Base-by-base conservation (phyloP, 2,113 vertebrate genomes). In the Pyrgilauda ruficollis region DNA sequence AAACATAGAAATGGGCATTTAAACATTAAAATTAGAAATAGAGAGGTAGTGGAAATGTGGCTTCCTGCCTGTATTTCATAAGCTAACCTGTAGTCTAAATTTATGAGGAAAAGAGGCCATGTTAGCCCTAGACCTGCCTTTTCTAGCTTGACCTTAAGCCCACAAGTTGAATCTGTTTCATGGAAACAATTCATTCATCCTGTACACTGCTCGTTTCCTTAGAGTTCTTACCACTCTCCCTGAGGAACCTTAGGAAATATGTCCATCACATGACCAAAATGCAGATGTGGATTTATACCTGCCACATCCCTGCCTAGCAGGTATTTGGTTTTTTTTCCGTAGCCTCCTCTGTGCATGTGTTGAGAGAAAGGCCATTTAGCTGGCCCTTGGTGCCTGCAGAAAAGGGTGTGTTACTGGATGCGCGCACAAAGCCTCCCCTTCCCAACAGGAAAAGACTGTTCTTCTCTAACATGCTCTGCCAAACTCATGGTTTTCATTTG, bases 1-100 rank as follows among this genome's bases (percentile, higher is more conserved):
- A 11, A 10, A 85, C 37, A 84, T 87, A 84, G 64, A 96, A 52
- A 59, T 77, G 37, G 26, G 23, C 33, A 81, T 87, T 78, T 90
- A 55, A 96, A 92, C 58, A 87, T 90, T 93, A 72, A 96, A 97
- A 96, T 96, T 94, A 84, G 69, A 86, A 80, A 80, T 43, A 61
- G 73, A 79, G 35, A 90, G 46, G 67, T 84, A 70, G 35, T 81
- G 18, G 22, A 84, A 74, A 84, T 14, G 11, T 95, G 78, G 66
- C 61, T 90, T 93, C 55, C 53, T 91, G 90, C 44, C 85, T 89
- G 43, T 68, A 75, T 96, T 97, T 93, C 53, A 37, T 79, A 78
- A 94, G 85, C 68, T 95, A 87, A 56, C 18, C 76, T 84, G 47
- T 87, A 75, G 64, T 93, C 69, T 87, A 64, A 92, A 90, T 89